Evolutionary conservation across 2,888 invertebrate genomes (phyloP).

Genomic region (Himalopsyche japonica): DNA sequence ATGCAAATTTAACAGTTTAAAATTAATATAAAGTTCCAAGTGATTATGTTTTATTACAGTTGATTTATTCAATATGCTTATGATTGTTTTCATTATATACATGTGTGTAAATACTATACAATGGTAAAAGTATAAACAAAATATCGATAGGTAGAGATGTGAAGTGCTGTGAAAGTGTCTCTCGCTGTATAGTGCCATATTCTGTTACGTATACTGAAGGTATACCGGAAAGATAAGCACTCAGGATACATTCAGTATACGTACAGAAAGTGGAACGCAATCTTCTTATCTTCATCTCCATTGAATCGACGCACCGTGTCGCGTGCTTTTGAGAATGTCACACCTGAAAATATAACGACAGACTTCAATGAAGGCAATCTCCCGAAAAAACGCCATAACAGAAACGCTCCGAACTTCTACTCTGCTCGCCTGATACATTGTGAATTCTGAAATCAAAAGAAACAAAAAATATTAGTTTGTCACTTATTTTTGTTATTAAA

Average conservation of each 20-base stretch:
- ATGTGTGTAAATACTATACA: not conserved
- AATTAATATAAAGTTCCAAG: too few relatives aligned
- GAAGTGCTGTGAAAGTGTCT: slow-evolving; percentile 40
- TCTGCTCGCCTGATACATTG: not conserved
- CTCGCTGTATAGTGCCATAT: slow-evolving; percentile 79
- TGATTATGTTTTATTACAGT: too few relatives aligned
- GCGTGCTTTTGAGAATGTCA: slow-evolving; percentile 28
- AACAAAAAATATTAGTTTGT: not conserved
- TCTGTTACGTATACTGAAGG: slow-evolving; percentile 99
- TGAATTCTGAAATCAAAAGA: slow-evolving; percentile 19
- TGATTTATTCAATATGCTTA: too few relatives aligned
- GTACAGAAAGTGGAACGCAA: slow-evolving; percentile 87
- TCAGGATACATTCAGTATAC: slow-evolving; percentile 99
- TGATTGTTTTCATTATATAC: not conserved
- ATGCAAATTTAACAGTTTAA: too few relatives aligned
- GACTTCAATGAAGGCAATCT: slow-evolving; percentile 6
- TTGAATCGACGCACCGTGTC: slow-evolving; percentile 48
- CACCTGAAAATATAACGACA: slow-evolving; percentile 14
- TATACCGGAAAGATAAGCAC: slow-evolving; percentile 98
- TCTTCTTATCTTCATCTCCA: slow-evolving; percentile 48
- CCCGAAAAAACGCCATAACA: not conserved
- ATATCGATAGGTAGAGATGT: not conserved
- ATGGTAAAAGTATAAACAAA: not conserved
- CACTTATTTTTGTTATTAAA: not conserved
- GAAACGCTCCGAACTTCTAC: not conserved